A percentile compares a stretch with the other conserved stretches of the same genome.
These are phyloP conservation scores for Drosophila azteca DNA, from an alignment of 1,140 invertebrate genomes.

Conservation along the genomic window DNA sequence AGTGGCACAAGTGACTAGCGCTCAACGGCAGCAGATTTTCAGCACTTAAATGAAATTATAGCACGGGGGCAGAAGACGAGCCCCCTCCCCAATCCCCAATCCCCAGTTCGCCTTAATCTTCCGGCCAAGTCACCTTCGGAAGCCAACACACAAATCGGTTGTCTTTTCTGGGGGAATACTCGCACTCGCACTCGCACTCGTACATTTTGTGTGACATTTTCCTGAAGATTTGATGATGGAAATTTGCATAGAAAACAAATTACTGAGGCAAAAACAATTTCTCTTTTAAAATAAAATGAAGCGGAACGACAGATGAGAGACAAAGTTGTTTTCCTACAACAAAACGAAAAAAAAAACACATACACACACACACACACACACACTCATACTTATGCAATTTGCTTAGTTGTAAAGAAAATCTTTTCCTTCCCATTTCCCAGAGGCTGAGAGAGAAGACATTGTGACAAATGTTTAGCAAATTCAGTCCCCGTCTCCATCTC, in stretches of 20 bases:
- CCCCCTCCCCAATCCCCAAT: too few species aligned
- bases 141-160: neutral
- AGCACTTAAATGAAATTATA: slow-evolving; percentile 45
- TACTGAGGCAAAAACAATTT: slow-evolving; percentile 74
- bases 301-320: slow-evolving; percentile 37
- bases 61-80: slow-evolving; percentile 6
- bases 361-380: slow-evolving; percentile 1
- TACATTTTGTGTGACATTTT: slow-evolving; percentile 1
- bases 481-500: slow-evolving; percentile 21
- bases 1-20: slow-evolving; percentile 49
- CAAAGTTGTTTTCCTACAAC: slow-evolving; percentile 27
- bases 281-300: slow-evolving; percentile 63
- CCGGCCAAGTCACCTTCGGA: slow-evolving; percentile 9
- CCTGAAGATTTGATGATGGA: slow-evolving; percentile 4
- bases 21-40: slow-evolving; percentile 37
- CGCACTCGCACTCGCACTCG: too few species aligned
- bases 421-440: slow-evolving; percentile 65
- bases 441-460: slow-evolving; percentile 38
- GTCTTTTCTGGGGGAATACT: neutral
- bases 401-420: slow-evolving; percentile 51
- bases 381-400: slow-evolving; percentile 17
- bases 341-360: neutral
- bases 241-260: slow-evolving; percentile 77
- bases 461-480: slow-evolving; percentile 77
- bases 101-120: slow-evolving; percentile 1